Base-by-base conservation (phyloP, 2,113 vertebrate genomes). In the Natator depressus region DNA sequence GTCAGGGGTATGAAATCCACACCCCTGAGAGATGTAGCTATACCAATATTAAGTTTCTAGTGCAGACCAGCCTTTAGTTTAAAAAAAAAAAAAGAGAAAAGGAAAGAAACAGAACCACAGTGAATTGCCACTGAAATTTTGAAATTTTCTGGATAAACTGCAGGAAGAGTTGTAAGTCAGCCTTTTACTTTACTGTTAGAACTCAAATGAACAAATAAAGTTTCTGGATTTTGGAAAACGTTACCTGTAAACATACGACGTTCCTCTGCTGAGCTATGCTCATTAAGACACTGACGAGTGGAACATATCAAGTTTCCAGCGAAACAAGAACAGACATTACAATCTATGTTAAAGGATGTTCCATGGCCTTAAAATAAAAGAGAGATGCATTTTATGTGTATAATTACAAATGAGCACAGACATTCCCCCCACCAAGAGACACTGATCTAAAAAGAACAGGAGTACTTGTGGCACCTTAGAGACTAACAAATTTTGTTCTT, bases 321-420 rank as follows among this genome's bases (percentile, higher is more conserved):
- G 35, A 99, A 99, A 97, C 99, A 99, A 84, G 98, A 99, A 78
- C 99, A 99, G 80, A 98, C 97, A 75, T 99, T 99, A 93, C 99
- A 99, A 96, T 99, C 98, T 4, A 99, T 96, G 90, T 95, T 98
- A 97, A 99, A 99, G 53, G 99, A 98, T 0, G 98, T 96, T 65
- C 99, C 99, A 46, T 99, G 99, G 90, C 97, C 99, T 99, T 97
- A 84, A 76, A 95, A 91, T 86, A 95, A 91, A 89, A 88, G 3
- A 93, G 94, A 93, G 17, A 93, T 89, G 38, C 46, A 84, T 91
- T 87, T 20, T 46, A 86, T 49, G 2, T 13, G 65, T 42, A 81
- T 5, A 62, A 84, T 93, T 84, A 50, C 55, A 85, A 91, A 87
- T 82, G 4, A 76, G 87, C 35, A 35, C 2, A 83, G 91, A 84